These are phyloP conservation scores for Therioaphis trifolii DNA, from an alignment of 2,888 invertebrate species.

Conservation along the genomic window DNA sequence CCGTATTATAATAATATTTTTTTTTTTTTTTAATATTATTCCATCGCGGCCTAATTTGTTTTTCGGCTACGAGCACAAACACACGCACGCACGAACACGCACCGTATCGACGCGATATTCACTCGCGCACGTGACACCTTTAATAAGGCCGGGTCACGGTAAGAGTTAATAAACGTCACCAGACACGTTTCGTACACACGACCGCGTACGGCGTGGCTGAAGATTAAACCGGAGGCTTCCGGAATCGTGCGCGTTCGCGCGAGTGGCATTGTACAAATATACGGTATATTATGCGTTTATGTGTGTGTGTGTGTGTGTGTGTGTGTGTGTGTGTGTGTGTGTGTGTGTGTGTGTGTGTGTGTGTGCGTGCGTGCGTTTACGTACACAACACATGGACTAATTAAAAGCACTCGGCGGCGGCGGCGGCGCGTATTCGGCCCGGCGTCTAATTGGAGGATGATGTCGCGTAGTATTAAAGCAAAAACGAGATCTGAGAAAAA, in stretches of 20 bases:
- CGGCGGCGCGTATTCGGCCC: not conserved
- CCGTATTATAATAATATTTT: too few species aligned
- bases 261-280: slow-evolving; percentile 1
- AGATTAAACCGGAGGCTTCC: slow-evolving; percentile 19
- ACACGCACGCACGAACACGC: not conserved
- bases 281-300: too few species aligned
- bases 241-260: slow-evolving; percentile 31
- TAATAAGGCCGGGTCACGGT: slow-evolving; percentile 28
- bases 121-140: slow-evolving; percentile 26
- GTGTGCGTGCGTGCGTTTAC: not conserved
- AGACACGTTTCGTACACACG: slow-evolving; percentile 48
- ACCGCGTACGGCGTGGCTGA: slow-evolving; percentile 5
- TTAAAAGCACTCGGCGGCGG: not conserved
- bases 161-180: slow-evolving; percentile 45
- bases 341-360: too few species aligned
- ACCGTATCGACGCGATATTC: not conserved
- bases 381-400: slow-evolving; percentile 3
- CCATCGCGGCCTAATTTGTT: slow-evolving; percentile 13
- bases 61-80: not conserved
- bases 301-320: too few species aligned
- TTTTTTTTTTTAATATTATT: too few species aligned
- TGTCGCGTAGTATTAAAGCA: too few species aligned
- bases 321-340: too few species aligned
- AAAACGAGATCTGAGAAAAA: too few species aligned
- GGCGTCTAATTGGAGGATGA: too few species aligned